Conservation (phyloP, 2,888 invertebrate genomes). For the Cosmopolites sordidus region DNA sequence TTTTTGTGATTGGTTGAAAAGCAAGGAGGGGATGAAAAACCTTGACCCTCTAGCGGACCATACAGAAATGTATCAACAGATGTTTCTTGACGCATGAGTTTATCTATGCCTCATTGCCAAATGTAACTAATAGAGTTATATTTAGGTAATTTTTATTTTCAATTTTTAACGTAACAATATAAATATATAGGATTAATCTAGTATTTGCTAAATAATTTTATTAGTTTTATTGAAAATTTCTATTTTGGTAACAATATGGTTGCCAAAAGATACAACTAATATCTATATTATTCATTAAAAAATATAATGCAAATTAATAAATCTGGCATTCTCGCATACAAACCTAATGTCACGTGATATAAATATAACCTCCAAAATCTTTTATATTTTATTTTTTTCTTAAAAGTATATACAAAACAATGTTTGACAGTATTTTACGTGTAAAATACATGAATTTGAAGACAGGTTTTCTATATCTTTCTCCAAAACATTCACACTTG, state of each 20-base stretch:
- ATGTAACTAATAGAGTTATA: too few relatives aligned
- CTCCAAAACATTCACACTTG: constrained; percentile 36
- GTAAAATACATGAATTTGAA: constrained; percentile 49
- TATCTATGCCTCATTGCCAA: too few relatives aligned
- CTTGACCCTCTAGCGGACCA: constrained; percentile 14
- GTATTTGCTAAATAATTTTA: too few relatives aligned
- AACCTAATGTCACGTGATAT: not conserved
- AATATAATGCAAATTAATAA: too few relatives aligned
- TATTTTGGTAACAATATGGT: too few relatives aligned
- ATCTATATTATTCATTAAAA: too few relatives aligned
- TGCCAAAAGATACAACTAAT: too few relatives aligned
- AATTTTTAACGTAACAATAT: too few relatives aligned
- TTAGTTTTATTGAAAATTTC: too few relatives aligned
- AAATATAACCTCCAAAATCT: not conserved
- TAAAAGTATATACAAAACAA: constrained; percentile 29
- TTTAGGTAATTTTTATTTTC: too few relatives aligned
- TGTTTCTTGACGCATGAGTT: constrained; percentile 2
- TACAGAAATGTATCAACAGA: constrained; percentile 11
- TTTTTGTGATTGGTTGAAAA: constrained; percentile 35
- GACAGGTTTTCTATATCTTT: constrained; percentile 50
- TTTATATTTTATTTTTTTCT: too few relatives aligned
- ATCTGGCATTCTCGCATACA: constrained; percentile 4
- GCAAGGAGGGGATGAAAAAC: constrained; percentile 4
- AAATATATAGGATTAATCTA: too few relatives aligned
- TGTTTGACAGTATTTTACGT: constrained; percentile 50